Base-by-base conservation (phyloP, 2,797 vertebrate genomes). In the Neopelma chrysocephalum region DNA sequence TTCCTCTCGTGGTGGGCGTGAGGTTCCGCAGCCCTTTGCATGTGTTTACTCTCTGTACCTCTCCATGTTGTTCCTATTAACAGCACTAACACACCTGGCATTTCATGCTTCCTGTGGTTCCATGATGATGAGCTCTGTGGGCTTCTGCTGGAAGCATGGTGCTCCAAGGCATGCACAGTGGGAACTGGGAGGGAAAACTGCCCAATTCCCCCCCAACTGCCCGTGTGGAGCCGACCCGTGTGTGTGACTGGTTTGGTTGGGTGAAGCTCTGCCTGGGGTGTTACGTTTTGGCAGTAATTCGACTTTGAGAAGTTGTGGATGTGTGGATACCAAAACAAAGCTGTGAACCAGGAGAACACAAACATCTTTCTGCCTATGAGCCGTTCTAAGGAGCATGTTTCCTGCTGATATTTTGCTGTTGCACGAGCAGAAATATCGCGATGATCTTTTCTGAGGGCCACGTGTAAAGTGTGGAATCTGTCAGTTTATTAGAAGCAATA, bases 401-500 rank as follows among this genome's bases (percentile, higher is more conserved):
- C 83, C 82, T 83, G 15, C 89, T 66, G 66, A 69, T 92, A 96
- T 97, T 96, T 94, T 82, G 82, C 65, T 94, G 83, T 91, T 95
- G 97, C 97, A 96, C 96, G 97, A 90, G 80, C 87, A 80, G 89
- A 95, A 94, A 96, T 97, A 96, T 61, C 78, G 94, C 8, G 2
- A 36, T 70, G 89, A 72, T 66, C 50, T 95, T 76, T 92, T 89
- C 82, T 84, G 25, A 71, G 93, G 47, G 69, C 75, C 61, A 15
- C 1, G 0, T 53, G 4, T 43, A 19, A 88, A 90, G 82, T 0
- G 40, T 79, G 62, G 76, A 51, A 42, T 89, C 72, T 79, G 36
- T 31, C 40, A 36, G 43, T 51, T 73, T 34, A 48, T 36, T 54
- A 88, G 62, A 90, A 77, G 38, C 40, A 20, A 54, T 51, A 5